These are phyloP conservation scores for Telmatherina bonti DNA, from an alignment of 2,797 vertebrate genomes.

Conservation along the genomic window DNA sequence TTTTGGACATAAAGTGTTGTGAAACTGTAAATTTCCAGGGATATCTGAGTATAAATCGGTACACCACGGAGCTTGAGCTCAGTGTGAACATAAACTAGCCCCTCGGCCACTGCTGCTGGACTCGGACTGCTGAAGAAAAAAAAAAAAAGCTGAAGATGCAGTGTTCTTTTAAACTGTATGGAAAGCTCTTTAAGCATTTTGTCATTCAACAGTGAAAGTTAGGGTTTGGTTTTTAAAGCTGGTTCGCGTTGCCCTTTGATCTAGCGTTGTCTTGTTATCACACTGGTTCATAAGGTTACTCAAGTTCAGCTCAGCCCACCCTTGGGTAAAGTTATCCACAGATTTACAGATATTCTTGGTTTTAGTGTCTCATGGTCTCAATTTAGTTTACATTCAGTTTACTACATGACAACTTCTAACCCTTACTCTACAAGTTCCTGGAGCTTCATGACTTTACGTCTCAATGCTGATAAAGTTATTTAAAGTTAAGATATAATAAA, in stretches of 20 bases:
- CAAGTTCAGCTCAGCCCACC: conserved; percentile 38
- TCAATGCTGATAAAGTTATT: background rate
- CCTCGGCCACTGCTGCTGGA: background rate
- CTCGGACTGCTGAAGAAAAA: background rate
- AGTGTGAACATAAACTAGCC: background rate
- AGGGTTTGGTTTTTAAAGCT: background rate
- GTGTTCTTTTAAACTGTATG: background rate
- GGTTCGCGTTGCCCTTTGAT: conserved; percentile 5
- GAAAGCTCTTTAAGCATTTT: background rate
- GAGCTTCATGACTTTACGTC: background rate
- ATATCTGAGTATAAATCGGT: conserved; percentile 3
- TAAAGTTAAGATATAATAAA: background rate
- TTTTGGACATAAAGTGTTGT: conserved; percentile 10
- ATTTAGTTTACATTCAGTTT: background rate
- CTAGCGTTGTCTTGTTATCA: conserved; percentile 19
- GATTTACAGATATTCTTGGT: background rate
- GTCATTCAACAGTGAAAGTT: background rate
- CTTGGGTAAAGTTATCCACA: background rate
- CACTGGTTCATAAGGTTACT: conserved; percentile 36
- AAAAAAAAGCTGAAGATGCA: background rate
- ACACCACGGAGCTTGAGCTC: background rate
- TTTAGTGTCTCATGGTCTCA: background rate
- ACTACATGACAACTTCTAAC: background rate
- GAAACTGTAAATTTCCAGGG: conserved; percentile 3
- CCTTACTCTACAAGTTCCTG: background rate